Percentiles rank a stretch among this genome's conserved stretches.
phyloP scores from a whole-genome alignment of 2,888 invertebrate genomes.

The Sepioteuthis lessoniana region DNA sequence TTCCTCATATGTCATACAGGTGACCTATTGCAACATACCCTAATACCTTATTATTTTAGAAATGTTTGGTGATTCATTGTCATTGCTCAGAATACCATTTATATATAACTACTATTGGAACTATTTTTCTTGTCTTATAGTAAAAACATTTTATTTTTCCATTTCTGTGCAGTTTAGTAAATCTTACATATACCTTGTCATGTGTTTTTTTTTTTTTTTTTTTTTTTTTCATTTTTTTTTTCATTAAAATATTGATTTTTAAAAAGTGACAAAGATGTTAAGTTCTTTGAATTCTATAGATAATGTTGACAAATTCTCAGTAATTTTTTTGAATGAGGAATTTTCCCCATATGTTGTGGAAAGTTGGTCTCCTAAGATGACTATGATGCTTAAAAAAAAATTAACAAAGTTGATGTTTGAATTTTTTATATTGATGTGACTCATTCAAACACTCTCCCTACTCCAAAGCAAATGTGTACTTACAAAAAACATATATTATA shows the following conservation, averaged over 20 bases:
- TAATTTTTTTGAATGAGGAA: not conserved
- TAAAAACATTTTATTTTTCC: not conserved
- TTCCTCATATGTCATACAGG: not conserved
- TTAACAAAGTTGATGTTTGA: not conserved
- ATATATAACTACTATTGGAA: constrained; percentile 15
- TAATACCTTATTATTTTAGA: not conserved
- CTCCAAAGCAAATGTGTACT: not conserved
- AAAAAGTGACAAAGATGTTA: not conserved
- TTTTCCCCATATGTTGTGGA: not conserved
- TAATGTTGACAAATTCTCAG: not conserved
- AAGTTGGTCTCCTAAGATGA: not conserved
- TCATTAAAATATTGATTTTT: not conserved
- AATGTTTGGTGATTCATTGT: not conserved
- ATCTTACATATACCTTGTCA: not conserved
- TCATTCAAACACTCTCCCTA: not conserved
- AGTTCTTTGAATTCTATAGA: not conserved
- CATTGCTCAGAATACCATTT: not conserved
- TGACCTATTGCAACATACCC: not conserved
- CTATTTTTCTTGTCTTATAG: not conserved
- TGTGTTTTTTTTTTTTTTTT: no score
- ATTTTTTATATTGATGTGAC: not conserved
- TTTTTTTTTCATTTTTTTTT: no score
- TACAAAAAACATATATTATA: not conserved
- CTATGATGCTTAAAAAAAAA: not conserved
- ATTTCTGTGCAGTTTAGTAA: not conserved